Conservation (phyloP, 2,888 invertebrate species). For the Agonopterix arenella region DNA sequence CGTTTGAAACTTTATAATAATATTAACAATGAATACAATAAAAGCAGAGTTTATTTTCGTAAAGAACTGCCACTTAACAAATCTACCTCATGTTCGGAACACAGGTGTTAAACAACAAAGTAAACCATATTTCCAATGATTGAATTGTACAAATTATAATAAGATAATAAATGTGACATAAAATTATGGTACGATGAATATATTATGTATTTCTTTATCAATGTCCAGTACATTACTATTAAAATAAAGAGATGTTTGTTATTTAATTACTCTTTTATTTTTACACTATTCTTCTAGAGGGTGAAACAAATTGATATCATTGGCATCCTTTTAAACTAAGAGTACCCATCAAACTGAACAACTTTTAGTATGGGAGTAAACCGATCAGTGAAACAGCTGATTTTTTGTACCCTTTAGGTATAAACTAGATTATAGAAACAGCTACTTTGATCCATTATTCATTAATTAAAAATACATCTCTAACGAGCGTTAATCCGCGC, state of each 20-base stretch:
- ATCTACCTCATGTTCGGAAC: conserved; percentile 60
- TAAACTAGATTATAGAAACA: too few relatives aligned
- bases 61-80: conserved; percentile 13
- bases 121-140: conserved; percentile 27
- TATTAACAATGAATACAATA: not conserved
- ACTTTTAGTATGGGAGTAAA: too few relatives aligned
- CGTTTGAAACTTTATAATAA: not conserved
- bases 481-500: too few relatives aligned
- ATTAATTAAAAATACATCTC: too few relatives aligned
- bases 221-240: conserved; percentile 72
- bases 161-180: conserved; percentile 57
- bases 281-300: too few relatives aligned
- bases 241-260: conserved; percentile 73
- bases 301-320: too few relatives aligned
- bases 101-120: conserved; percentile 36
- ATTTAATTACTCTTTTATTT: conserved; percentile 37
- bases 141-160: conserved; percentile 60
- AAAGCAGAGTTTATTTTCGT: conserved; percentile 10
- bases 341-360: too few relatives aligned
- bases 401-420: too few relatives aligned
- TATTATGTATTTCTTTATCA: conserved; percentile 71
- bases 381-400: too few relatives aligned
- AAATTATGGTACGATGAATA: conserved; percentile 55
- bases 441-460: too few relatives aligned
- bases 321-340: too few relatives aligned